phyloP scores from a whole-genome alignment of 2,888 invertebrate species.

The Nudaria mundana region DNA sequence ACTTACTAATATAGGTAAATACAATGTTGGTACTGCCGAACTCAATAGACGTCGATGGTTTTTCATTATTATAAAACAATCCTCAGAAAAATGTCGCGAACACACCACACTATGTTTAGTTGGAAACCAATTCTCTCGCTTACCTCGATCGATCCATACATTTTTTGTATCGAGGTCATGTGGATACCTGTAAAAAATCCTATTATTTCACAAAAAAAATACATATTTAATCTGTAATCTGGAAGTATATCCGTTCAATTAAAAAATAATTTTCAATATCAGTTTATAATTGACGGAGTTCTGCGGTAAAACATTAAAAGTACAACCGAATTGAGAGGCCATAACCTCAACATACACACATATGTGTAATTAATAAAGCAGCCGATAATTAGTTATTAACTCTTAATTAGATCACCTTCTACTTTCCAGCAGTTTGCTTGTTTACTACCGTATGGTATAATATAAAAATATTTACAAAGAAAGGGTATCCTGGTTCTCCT shows the following conservation, averaged over 20 bases:
- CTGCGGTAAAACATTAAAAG: neutral
- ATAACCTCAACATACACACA: neutral
- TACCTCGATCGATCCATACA: conserved; percentile 9
- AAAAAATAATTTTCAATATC: neutral
- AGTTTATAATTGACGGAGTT: neutral
- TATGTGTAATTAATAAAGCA: conserved; percentile 1
- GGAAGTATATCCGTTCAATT: neutral
- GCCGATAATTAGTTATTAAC: too few species aligned
- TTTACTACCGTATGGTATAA: neutral
- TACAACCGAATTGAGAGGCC: too few species aligned
- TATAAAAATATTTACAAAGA: conserved; percentile 1
- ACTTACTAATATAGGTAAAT: conserved; percentile 6
- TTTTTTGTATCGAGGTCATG: conserved; percentile 5
- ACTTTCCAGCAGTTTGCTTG: neutral
- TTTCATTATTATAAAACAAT: conserved; percentile 7
- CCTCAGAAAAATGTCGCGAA: conserved; percentile 7
- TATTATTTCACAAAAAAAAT: neutral
- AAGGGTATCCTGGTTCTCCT: too few species aligned
- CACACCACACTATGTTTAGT: conserved; percentile 8
- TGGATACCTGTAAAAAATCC: conserved; percentile 3
- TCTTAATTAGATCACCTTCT: neutral
- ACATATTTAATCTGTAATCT: neutral
- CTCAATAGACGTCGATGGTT: conserved; percentile 4
- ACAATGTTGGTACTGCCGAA: conserved; percentile 5
- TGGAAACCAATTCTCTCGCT: conserved; percentile 9